Conservation (phyloP, 2,888 invertebrate species). For the Spisula subtruncata region DNA sequence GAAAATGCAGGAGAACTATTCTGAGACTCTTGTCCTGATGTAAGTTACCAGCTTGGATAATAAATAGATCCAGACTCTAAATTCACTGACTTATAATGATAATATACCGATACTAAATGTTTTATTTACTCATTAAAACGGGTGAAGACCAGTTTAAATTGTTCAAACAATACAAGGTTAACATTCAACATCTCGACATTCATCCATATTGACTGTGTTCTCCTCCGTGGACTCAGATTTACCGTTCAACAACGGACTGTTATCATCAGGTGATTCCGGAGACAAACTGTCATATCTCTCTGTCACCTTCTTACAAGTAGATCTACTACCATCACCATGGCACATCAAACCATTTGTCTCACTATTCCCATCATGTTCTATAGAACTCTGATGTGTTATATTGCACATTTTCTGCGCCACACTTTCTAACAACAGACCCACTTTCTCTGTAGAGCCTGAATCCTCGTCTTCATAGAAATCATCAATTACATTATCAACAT, state of each 20-base stretch:
- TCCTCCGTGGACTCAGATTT: conserved; percentile 26
- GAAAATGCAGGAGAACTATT: too few species aligned
- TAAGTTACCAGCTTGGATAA: too few species aligned
- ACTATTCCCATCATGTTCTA: background rate
- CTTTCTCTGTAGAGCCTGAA: conserved; percentile 62
- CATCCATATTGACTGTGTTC: background rate
- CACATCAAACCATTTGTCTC: background rate
- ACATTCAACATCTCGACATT: conserved; percentile 39
- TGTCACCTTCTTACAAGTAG: background rate
- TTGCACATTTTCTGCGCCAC: conserved; percentile 73
- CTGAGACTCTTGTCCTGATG: too few species aligned
- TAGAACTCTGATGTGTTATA: conserved; percentile 42
- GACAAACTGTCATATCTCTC: background rate
- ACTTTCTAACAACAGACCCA: conserved; percentile 73
- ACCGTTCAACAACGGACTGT: conserved; percentile 19
- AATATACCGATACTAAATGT: too few species aligned
- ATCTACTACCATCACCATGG: background rate
- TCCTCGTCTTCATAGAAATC: conserved; percentile 56
- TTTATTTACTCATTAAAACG: too few species aligned
- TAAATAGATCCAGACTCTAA: too few species aligned
- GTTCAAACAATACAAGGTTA: background rate
- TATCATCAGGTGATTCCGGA: conserved; percentile 9
- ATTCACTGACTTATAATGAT: too few species aligned
- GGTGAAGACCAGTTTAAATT: too few species aligned
- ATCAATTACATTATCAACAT: conserved; percentile 44